phyloP scores from a whole-genome alignment of 2,113 vertebrate species.

The Brachyhypopomus gauderio region DNA sequence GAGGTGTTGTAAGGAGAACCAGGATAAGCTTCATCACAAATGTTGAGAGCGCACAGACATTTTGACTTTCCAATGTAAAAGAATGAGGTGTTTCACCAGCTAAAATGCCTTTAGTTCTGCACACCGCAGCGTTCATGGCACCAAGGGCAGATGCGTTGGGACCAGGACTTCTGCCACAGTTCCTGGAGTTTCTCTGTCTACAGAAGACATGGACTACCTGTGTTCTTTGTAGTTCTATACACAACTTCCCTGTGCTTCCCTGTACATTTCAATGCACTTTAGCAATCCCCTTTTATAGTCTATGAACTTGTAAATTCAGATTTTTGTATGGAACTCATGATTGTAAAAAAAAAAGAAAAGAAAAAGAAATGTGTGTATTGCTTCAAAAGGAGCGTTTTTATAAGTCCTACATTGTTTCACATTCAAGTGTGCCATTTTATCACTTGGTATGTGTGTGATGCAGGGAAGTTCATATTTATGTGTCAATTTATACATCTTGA shows the following conservation, averaged over 20 bases:
- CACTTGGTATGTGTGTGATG: constrained; percentile 49
- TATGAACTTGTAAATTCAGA: constrained; percentile 48
- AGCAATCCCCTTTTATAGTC: constrained; percentile 57
- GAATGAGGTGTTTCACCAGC: constrained; percentile 28
- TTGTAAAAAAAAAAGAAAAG: constrained; percentile 39
- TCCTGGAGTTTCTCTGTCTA: constrained; percentile 2
- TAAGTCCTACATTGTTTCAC: constrained; percentile 53
- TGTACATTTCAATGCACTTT: constrained; percentile 66
- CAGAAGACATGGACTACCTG: constrained; percentile 25
- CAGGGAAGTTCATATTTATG: constrained; percentile 56
- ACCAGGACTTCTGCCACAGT: constrained; percentile 22
- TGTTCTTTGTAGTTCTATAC: constrained; percentile 36
- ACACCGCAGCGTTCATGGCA: constrained; percentile 16
- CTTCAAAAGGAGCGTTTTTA: constrained; percentile 60
- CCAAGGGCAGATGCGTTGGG: not conserved
- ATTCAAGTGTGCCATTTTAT: constrained; percentile 48
- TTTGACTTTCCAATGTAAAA: constrained; percentile 25
- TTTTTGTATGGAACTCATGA: constrained; percentile 56
- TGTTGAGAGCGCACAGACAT: constrained; percentile 47
- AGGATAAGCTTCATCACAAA: constrained; percentile 52
- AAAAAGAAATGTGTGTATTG: constrained; percentile 49
- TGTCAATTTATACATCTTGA: constrained; percentile 63
- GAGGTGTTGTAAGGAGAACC: constrained; percentile 40
- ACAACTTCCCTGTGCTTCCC: constrained; percentile 40
- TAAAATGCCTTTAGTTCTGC: constrained; percentile 18